Evolutionary conservation across 1,140 invertebrate genomes (phyloP).

Genomic region (Saccostrea echinata): DNA sequence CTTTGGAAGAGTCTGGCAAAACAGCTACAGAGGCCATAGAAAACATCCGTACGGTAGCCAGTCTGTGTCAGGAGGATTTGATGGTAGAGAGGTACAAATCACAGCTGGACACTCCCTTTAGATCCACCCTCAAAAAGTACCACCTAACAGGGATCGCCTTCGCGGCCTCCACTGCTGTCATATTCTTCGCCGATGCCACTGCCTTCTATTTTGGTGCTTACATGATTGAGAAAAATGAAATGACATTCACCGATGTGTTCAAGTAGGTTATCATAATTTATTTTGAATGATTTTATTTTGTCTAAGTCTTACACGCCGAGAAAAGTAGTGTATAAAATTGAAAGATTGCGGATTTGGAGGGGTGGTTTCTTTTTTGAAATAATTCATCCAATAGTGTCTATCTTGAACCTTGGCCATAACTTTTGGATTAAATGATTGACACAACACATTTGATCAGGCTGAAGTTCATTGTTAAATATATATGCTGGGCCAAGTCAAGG

Average conservation of each 20-base stretch:
- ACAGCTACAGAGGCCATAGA: slow-evolving; percentile 82
- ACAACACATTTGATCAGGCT: no score
- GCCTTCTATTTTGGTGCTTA: slow-evolving; percentile 91
- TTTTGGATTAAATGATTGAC: no score
- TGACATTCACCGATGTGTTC: slow-evolving; percentile 88
- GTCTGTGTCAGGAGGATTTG: slow-evolving; percentile 79
- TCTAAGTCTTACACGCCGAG: no score
- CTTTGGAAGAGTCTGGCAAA: slow-evolving; percentile 74
- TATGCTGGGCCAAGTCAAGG: no score
- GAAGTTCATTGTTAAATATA: no score
- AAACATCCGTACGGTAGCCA: slow-evolving; percentile 83
- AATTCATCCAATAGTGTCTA: no score
- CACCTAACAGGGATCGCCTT: slow-evolving; percentile 86
- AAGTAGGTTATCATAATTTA: slow-evolving; percentile 83
- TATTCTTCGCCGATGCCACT: slow-evolving; percentile 90
- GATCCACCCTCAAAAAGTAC: slow-evolving; percentile 82
- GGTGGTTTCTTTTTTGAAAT: no score
- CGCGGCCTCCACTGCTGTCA: slow-evolving; percentile 88
- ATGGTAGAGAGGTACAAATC: slow-evolving; percentile 75
- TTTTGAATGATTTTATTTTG: not conserved
- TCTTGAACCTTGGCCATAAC: no score
- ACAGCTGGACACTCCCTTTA: slow-evolving; percentile 64
- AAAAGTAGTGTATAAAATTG: no score
- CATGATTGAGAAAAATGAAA: slow-evolving; percentile 84
- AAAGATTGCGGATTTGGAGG: no score